Conservation (phyloP, 2,888 invertebrate species). For the Parnassius orleans region DNA sequence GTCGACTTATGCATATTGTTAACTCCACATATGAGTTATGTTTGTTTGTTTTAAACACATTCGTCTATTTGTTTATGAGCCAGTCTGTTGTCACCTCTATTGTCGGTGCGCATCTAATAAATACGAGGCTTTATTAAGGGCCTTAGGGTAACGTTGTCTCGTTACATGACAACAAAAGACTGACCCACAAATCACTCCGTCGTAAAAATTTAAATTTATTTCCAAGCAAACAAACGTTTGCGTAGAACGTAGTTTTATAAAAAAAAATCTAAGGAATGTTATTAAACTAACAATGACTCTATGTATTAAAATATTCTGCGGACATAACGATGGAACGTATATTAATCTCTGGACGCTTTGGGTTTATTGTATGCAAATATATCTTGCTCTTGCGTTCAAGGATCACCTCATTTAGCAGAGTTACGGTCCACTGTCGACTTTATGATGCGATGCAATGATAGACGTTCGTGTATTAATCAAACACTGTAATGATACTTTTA, state of each 20-base stretch:
- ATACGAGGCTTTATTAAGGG: slow-evolving; percentile 45
- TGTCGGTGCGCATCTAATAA: slow-evolving; percentile 43
- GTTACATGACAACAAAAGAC: slow-evolving; percentile 41
- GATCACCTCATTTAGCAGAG: slow-evolving; percentile 64
- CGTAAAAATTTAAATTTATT: slow-evolving; percentile 38
- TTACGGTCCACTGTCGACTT: slow-evolving; percentile 52
- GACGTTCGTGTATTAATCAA: slow-evolving; percentile 61
- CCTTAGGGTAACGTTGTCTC: slow-evolving; percentile 38
- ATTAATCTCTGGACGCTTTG: slow-evolving; percentile 37
- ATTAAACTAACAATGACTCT: too few species aligned
- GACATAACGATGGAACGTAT: slow-evolving; percentile 48
- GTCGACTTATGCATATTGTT: slow-evolving; percentile 29
- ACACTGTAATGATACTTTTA: slow-evolving; percentile 54
- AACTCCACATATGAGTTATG: slow-evolving; percentile 39
- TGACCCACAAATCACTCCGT: slow-evolving; percentile 41
- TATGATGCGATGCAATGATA: slow-evolving; percentile 63
- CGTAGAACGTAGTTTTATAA: too few species aligned
- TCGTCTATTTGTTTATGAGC: slow-evolving; percentile 45
- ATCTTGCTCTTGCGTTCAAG: slow-evolving; percentile 43
- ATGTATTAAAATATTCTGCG: not conserved
- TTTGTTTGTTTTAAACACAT: slow-evolving; percentile 46
- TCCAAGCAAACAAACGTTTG: slow-evolving; percentile 37
- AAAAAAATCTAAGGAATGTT: too few species aligned
- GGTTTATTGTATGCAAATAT: slow-evolving; percentile 73
- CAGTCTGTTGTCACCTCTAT: slow-evolving; percentile 54